Evolutionary conservation across 2,797 vertebrate species (phyloP).

Genomic region (Gobionotothen gibberifrons): DNA sequence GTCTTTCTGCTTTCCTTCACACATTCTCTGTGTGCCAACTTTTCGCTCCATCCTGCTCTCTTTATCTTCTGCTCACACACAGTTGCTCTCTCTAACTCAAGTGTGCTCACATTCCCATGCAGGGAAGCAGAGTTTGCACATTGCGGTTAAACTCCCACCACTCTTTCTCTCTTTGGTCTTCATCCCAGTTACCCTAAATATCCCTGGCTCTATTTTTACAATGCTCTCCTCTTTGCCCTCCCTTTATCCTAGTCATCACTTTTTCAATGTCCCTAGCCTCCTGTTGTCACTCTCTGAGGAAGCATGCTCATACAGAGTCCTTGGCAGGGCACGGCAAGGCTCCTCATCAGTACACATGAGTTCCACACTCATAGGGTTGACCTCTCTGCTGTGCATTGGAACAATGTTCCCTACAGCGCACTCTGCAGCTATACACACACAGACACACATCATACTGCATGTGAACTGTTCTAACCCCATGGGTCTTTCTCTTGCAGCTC

Average conservation of each 20-base stretch:
- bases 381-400: slow-evolving; percentile 27
- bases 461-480: slow-evolving; percentile 25
- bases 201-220: slow-evolving; percentile 59
- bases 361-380: slow-evolving; percentile 38
- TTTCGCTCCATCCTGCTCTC: slow-evolving; percentile 5
- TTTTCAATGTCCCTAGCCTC: slow-evolving; percentile 46
- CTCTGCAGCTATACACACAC: slow-evolving; percentile 13
- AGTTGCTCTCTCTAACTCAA: neutral
- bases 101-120: slow-evolving; percentile 19
- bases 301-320: slow-evolving; percentile 21
- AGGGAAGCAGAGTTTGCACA: slow-evolving; percentile 33
- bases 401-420: neutral
- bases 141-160: slow-evolving; percentile 35
- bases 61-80: neutral
- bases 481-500: slow-evolving; percentile 83
- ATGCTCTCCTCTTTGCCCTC: slow-evolving; percentile 58
- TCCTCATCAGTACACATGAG: slow-evolving; percentile 35
- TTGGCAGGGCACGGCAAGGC: slow-evolving; percentile 38
- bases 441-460: neutral
- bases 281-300: slow-evolving; percentile 44
- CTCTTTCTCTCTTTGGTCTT: slow-evolving; percentile 41
- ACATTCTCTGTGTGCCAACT: slow-evolving; percentile 10
- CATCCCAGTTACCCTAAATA: slow-evolving; percentile 65
- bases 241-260: slow-evolving; percentile 47
- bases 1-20: slow-evolving; percentile 27